Evolutionary conservation across 2,113 vertebrate species (phyloP).

Genomic region (Sus scrofa): T2T-Sscrofa CM000824.6:40520001-40520500

Average conservation of each 20-base stretch:
- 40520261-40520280: not conserved
- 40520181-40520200: not conserved
- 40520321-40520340: not conserved
- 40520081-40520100: not conserved
- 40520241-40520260: not conserved
- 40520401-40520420: not conserved
- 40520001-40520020: not conserved
- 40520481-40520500: not conserved
- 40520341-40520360: not conserved
- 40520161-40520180: not conserved
- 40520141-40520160: not conserved
- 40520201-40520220: not conserved
- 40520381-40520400: not conserved
- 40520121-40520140: not conserved
- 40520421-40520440: not conserved
- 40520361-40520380: not conserved
- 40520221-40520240: not conserved
- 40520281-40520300: not conserved
- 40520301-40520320: not conserved
- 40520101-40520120: not conserved
- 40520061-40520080: not conserved
- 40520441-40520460: not conserved
- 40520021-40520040: not conserved
- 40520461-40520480: not conserved
- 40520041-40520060: not conserved